Evolutionary conservation across 2,888 invertebrate species (phyloP), one percentile per base, ranked within the genome.

Genomic region (Poecilus cupreus): DNA sequence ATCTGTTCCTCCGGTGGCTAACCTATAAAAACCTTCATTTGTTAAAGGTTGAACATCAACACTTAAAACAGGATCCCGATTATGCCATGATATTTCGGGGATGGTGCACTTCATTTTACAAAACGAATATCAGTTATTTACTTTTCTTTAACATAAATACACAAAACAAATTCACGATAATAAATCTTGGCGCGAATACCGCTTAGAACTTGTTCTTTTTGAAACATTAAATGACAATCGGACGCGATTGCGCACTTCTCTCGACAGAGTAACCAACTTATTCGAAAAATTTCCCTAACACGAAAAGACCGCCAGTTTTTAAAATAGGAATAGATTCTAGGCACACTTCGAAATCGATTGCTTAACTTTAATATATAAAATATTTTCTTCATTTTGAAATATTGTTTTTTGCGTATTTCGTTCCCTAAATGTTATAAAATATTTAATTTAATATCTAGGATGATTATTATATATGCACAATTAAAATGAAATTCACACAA

Each of bases 71-170:
- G 98, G 98, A 88, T 98, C 98, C 83, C 97, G 92, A 88, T 97
- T 97, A 87, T 98, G 98, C 98, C 98, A 98, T 0, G 98, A 97
- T 86, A 99, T 98, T 92, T 98, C 98, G 6, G 98, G 98, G 83
- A 97, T 97, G 81, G 94, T 94, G 86, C 97, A 96, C 92, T 97
- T 97, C 98, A 98, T 98, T 57, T 80, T 72, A 49, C 24, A 49
- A 54, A 74, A 13, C 18, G n/a, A 51, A 49, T 49, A 16, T 51
- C 24, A 68, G 49, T 46, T 68, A 79, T 70, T 46, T 46, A 24
- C 26, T n/a, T 37, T 51, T n/a, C n/a, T 51, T 46, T 16, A 39
- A 22, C 13, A 64, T 78, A 78, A 79, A 79, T 22, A 68, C 10
- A 68, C 13, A 46, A 51, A 22, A 68, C 13, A 32, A 11, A 74